phyloP scores from a whole-genome alignment of 2,888 invertebrate species.

The Zaprionus bogoriensis region DNA sequence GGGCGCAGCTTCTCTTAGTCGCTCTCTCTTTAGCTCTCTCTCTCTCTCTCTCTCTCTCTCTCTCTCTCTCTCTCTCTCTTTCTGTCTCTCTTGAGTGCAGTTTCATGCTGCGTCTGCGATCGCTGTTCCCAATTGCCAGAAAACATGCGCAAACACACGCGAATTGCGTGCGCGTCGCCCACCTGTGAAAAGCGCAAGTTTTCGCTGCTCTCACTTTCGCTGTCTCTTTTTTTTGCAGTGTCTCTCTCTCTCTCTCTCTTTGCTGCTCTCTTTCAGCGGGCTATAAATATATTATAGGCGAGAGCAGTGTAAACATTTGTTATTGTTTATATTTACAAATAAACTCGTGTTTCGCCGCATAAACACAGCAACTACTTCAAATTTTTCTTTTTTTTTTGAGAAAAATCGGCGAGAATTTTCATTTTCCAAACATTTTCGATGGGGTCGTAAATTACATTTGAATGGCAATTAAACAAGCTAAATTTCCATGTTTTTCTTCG shows the following conservation, averaged over 20 bases:
- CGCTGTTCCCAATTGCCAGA: slow-evolving; percentile 30
- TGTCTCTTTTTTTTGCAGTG: slow-evolving; percentile 13
- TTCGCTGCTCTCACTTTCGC: slow-evolving; percentile 14
- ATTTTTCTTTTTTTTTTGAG: neutral
- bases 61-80: neutral
- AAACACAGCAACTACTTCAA: slow-evolving; percentile 26
- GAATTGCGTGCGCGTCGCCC: slow-evolving; percentile 59
- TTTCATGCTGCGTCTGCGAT: neutral
- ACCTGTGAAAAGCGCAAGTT: slow-evolving; percentile 50
- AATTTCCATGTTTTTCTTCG: neutral
- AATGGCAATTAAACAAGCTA: neutral
- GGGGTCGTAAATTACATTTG: slow-evolving; percentile 33
- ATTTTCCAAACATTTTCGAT: slow-evolving; percentile 7
- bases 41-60: neutral
- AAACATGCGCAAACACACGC: slow-evolving; percentile 68
- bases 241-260: slow-evolving; percentile 2
- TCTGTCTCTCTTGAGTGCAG: slow-evolving; percentile 17
- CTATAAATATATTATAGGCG: slow-evolving; percentile 43
- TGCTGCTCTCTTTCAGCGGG: neutral
- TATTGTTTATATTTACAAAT: slow-evolving; percentile 72
- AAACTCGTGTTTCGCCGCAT: slow-evolving; percentile 32
- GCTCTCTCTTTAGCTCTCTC: no score
- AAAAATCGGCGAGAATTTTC: neutral
- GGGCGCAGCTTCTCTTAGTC: neutral
- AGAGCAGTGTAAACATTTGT: slow-evolving; percentile 57